Evolutionary conservation across 1,140 invertebrate genomes (phyloP), one percentile per base, ranked within the genome.

Genomic region (Cepaea nemoralis): DNA sequence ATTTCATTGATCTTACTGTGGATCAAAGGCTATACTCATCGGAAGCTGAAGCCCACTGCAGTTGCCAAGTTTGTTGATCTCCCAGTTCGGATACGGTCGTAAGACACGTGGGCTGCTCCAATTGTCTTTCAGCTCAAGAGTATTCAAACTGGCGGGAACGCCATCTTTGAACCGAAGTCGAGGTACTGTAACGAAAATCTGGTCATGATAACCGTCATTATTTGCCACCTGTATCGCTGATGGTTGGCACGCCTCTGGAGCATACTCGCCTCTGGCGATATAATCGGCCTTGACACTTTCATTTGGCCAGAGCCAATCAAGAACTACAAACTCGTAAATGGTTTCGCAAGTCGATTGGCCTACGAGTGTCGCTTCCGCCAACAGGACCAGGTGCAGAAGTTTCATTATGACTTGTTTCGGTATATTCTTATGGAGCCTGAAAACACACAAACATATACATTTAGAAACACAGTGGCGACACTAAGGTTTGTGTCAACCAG

Each of bases 11-110:
- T 66, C 8, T 66, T 33, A 70, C 69, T 35, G 33, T n/a, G 69
- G 69, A 35, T 70, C 69, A 8, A 70, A 6, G 19, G 69, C 69
- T 24, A 70, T 39, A 35, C 69, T 70, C 69, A 70, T 70, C n/a
- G 69, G 16, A 27, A 70, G 69, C 69, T 70, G 69, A 33, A 70
- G 69, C n/a, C n/a, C 69, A 12, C 35, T 70, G 35, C 69, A 70
- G 35, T 70, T 35, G n/a, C 69, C 69, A 3, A 70, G 16, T 39
- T 70, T 70, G 69, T 70, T 70, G 33, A 35, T 39, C 33, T 70
- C 69, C 27, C 27, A 70, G 69, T 70, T 39, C 14, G 69, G 69
- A 39, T 33, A 70, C 19, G 69, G 69, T 12, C 24, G 3, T 24
- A 70, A 35, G 24, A 70, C 19, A 39, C 35, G 12, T 14, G 27